phyloP scores from a whole-genome alignment of 2,113 vertebrate species.

The Donacobius atricapilla region DNA sequence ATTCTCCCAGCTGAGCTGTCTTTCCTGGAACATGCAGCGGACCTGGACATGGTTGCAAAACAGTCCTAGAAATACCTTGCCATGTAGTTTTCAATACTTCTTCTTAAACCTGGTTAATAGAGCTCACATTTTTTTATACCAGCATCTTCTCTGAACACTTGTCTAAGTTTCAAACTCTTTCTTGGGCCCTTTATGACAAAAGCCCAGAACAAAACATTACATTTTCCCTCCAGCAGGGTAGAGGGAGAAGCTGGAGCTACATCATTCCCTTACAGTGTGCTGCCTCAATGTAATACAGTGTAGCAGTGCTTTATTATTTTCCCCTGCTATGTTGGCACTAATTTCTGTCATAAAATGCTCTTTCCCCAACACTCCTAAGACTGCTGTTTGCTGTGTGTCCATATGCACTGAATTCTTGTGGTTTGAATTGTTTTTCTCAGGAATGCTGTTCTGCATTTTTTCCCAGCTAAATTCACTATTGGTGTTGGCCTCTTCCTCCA shows the following conservation, averaged over 20 bases:
- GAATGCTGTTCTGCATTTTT: constrained; percentile 13
- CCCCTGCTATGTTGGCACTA: background rate
- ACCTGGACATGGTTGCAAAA: background rate
- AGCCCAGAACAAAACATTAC: background rate
- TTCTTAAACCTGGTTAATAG: background rate
- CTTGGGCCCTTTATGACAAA: background rate
- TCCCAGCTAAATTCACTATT: background rate
- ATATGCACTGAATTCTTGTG: constrained; percentile 6
- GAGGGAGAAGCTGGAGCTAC: background rate
- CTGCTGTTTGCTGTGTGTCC: background rate
- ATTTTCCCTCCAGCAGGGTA: background rate
- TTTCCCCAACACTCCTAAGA: background rate
- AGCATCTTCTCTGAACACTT: background rate
- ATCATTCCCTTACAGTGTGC: background rate
- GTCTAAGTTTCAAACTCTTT: background rate
- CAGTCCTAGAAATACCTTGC: background rate
- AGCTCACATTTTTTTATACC: background rate
- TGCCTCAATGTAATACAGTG: background rate
- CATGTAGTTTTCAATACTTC: background rate
- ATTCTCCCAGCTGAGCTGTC: background rate
- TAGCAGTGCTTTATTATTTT: background rate
- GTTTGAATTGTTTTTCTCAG: constrained; percentile 19
- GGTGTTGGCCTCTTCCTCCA: background rate
- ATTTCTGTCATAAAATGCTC: background rate
- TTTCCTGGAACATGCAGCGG: background rate